A percentile compares a stretch with the other conserved stretches of the same genome.
phyloP scores from a whole-genome alignment of 2,888 invertebrate species.

The Acanthosoma haemorrhoidale region DNA sequence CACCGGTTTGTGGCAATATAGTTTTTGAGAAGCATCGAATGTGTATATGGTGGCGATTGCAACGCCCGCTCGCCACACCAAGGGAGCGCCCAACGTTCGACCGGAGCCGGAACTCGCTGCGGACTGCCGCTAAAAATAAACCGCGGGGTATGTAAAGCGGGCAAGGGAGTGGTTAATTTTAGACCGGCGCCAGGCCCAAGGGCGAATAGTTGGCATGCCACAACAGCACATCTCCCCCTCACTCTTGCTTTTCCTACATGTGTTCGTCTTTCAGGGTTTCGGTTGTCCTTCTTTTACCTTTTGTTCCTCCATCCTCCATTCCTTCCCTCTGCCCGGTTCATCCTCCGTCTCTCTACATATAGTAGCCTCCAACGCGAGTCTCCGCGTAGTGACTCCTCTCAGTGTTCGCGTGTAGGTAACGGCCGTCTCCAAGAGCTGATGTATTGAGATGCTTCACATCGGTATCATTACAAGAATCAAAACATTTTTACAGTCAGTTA shows the following conservation, averaged over 20 bases:
- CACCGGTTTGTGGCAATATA: no score
- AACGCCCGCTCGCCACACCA: no score
- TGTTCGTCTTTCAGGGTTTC: not conserved
- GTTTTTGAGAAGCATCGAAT: no score
- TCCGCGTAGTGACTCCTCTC: no score
- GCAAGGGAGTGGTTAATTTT: conserved; percentile 27
- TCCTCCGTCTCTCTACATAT: not conserved
- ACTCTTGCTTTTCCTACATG: not conserved
- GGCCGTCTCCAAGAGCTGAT: no score
- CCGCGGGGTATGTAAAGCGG: conserved; percentile 14
- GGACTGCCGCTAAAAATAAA: not conserved
- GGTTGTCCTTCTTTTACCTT: conserved; percentile 1
- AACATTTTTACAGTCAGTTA: no score
- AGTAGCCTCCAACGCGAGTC: not conserved
- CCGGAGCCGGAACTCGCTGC: not conserved
- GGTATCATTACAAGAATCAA: no score
- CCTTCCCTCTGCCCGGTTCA: not conserved
- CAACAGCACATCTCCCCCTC: not conserved
- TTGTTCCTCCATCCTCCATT: not conserved
- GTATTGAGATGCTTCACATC: no score
- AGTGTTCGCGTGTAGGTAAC: no score
- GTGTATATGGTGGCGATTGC: no score
- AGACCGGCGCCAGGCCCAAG: conserved; percentile 28
- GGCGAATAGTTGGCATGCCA: conserved; percentile 19
- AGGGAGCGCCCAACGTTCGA: no score